A percentile compares a stretch with the other conserved stretches of the same genome.
Evolutionary conservation across 2,797 vertebrate genomes (phyloP).

Genomic region (Melanotaenia maccullochi): DNA sequence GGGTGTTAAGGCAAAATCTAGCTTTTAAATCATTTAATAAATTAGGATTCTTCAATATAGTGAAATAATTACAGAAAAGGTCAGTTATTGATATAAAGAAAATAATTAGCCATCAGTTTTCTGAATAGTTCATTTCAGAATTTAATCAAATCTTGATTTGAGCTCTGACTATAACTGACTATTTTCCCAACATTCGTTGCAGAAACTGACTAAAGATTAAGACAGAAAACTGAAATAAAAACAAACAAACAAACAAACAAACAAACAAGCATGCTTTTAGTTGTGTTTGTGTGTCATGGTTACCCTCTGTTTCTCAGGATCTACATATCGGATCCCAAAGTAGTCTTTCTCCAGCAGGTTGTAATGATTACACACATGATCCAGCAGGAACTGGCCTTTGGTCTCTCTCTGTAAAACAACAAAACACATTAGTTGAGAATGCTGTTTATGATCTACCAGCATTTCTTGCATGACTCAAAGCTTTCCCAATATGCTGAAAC

Average conservation of each 20-base stretch:
- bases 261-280: not conserved
- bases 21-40: too few species aligned
- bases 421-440: conserved; percentile 14
- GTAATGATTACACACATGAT: conserved; percentile 97
- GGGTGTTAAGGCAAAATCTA: too few species aligned
- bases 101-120: not conserved
- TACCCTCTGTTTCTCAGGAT: conserved; percentile 97
- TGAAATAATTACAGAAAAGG: not conserved
- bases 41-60: too few species aligned
- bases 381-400: conserved; percentile 95
- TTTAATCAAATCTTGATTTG: not conserved
- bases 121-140: not conserved
- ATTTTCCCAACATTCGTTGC: not conserved
- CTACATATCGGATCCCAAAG: conserved; percentile 97
- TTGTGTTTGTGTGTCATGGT: conserved; percentile 26
- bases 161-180: not conserved
- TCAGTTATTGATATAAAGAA: not conserved
- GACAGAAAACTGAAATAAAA: too few species aligned
- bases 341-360: conserved; percentile 97
- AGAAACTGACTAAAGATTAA: not conserved
- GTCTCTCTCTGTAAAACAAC: conserved; percentile 91
- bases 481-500: conserved; percentile 7
- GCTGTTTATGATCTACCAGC: not conserved
- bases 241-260: too few species aligned
- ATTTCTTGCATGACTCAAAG: not conserved